Conservation (phyloP, 2,113 vertebrate genomes). For the Serilophus lunatus region DNA sequence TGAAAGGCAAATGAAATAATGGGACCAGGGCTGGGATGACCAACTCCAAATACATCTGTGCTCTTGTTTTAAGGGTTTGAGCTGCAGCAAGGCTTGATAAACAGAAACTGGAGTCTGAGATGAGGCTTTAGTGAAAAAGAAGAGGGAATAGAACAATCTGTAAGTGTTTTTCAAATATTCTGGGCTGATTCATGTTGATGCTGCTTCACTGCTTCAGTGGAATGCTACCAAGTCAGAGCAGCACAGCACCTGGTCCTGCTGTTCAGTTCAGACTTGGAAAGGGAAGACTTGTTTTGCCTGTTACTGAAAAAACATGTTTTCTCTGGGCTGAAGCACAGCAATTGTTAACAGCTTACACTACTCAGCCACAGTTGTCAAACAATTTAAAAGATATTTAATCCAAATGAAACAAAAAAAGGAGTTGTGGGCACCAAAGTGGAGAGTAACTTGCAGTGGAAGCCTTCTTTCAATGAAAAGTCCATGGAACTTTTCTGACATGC, state of each 20-base stretch:
- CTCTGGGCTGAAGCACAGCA: not conserved
- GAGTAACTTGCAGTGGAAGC: not conserved
- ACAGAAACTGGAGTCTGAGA: not conserved
- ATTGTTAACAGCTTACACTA: not conserved
- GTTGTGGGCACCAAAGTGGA: not conserved
- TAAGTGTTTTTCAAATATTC: not conserved
- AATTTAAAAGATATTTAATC: not conserved
- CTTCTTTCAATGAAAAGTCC: not conserved
- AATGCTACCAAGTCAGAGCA: not conserved
- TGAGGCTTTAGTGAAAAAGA: not conserved
- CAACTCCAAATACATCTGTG: not conserved
- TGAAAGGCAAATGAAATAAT: not conserved
- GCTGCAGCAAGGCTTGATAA: not conserved
- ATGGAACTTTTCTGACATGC: not conserved
- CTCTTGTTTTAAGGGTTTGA: not conserved
- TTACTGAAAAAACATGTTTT: not conserved
- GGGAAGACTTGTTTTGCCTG: not conserved
- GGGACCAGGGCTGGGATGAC: not conserved
- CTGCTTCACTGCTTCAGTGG: not conserved
- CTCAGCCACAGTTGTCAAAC: not conserved
- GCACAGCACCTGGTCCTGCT: not conserved
- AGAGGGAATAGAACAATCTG: not conserved
- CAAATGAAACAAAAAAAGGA: not conserved
- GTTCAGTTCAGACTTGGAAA: not conserved
- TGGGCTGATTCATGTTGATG: not conserved